Conservation (phyloP, 2,113 vertebrate species). For the Macrotus californicus region DNA sequence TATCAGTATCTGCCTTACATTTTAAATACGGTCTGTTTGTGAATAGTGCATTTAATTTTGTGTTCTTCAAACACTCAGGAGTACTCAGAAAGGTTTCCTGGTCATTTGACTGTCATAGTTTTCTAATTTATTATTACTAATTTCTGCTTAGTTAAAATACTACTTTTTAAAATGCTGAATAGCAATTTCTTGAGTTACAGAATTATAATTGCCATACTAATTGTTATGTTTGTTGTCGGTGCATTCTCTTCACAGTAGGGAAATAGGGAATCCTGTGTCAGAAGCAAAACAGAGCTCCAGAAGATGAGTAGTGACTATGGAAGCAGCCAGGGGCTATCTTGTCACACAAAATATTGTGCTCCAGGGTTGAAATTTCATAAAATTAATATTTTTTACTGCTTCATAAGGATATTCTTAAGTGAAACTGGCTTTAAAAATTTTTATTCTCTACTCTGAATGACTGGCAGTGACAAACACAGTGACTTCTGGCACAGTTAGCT, state of each 20-base stretch:
- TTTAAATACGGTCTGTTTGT: background rate
- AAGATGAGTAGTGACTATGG: background rate
- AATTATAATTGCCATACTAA: conserved; percentile 9
- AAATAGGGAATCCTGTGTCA: background rate
- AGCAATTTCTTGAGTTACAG: background rate
- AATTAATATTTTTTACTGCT: background rate
- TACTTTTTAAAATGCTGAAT: background rate
- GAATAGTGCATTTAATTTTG: background rate
- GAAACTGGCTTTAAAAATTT: background rate
- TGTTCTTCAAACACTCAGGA: background rate
- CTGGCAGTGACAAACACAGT: background rate
- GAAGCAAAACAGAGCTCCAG: background rate
- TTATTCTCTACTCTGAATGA: background rate
- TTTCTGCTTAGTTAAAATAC: background rate
- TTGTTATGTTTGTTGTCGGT: background rate
- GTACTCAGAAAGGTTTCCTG: background rate
- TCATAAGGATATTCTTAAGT: background rate
- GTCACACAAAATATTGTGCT: background rate
- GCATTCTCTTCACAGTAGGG: background rate
- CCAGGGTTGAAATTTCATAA: background rate
- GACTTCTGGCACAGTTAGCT: background rate
- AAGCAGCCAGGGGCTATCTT: background rate
- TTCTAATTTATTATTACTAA: background rate
- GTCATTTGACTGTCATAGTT: background rate
- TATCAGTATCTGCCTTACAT: background rate